Base-by-base conservation (phyloP, 1,140 invertebrate species). In the Wiebesia pumilae region DNA sequence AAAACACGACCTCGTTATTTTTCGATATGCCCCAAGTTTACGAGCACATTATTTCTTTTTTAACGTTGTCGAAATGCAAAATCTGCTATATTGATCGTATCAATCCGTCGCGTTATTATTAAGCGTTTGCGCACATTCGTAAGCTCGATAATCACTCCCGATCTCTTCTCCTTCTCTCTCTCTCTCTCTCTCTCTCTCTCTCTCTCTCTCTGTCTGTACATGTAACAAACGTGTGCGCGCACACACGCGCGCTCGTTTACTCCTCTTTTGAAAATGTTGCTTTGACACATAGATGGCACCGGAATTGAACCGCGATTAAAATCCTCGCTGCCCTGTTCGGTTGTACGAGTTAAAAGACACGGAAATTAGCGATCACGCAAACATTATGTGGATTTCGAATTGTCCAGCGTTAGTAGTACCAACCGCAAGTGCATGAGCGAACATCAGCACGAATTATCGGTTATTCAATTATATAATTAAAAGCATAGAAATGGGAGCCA, bases 321-420 rank as follows among this genome's bases (percentile, higher is more conserved):
- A 43, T 47, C 0, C 43, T 6, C 12, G 35, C 77, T 51, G 43
- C 30, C 0, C 33, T 71, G 35, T 24, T 38, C 35, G 24, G 43
- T 35, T 35, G 33, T 30, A 51, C 30, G 4, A 62, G 30, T 2
- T 80, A 69, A 82, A 71, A 71, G 40, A 82, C 43, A 30, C 9
- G 51, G 83, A 84, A 84, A 84, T 78, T 78, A 78, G 47, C 71
- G 19, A 73, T 83, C 33, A 51, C 47, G 51, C 30, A 58, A 83
- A 83, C 82, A 75, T 83, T 73, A 54, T 40, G 71, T 58, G 19
- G 27, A 33, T 83, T 75, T 16, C 47, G 40, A 51, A 33, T 71
- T 35, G 21, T 38, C 30, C 35, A 62, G 24, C 24, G 24, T 2
- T 10, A 62, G 24, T 27, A 10, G 58, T 62, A 62, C 24, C 0